Percentiles rank a stretch among this genome's conserved stretches.
Evolutionary conservation across 2,888 invertebrate genomes (phyloP).

Genomic region (Dolichopus griseipennis): DNA sequence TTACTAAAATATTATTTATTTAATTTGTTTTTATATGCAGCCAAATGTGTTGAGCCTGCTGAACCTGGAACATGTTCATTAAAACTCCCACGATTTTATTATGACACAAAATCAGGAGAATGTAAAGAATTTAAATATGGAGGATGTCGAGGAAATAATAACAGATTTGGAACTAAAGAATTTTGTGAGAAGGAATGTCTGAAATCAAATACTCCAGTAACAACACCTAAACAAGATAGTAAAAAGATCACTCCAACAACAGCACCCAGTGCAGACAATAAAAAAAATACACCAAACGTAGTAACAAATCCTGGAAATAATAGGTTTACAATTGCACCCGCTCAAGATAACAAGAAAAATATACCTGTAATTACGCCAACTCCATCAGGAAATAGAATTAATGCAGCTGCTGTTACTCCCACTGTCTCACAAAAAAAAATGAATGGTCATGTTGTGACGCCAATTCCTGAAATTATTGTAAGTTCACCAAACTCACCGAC

Average conservation of each 20-base stretch:
- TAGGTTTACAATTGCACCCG: too few species aligned
- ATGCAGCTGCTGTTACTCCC: too few species aligned
- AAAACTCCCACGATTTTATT: conserved; percentile 5
- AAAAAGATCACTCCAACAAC: neutral
- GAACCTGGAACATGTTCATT: neutral
- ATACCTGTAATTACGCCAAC: too few species aligned
- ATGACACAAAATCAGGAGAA: neutral
- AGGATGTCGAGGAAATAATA: conserved; percentile 16
- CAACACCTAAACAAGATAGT: neutral
- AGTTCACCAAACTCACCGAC: too few species aligned
- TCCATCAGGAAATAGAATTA: too few species aligned
- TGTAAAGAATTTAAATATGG: conserved; percentile 14
- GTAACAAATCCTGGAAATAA: too few species aligned
- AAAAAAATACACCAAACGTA: too few species aligned
- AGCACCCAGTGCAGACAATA: too few species aligned
- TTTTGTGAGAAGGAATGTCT: conserved; percentile 14
- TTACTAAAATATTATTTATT: neutral
- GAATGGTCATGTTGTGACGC: too few species aligned
- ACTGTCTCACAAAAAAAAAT: too few species aligned
- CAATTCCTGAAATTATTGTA: too few species aligned
- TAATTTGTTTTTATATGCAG: neutral
- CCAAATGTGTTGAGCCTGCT: neutral
- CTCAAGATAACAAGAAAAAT: too few species aligned
- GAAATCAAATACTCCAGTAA: neutral
- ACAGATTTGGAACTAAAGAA: conserved; percentile 9